phyloP scores from a whole-genome alignment of 2,113 vertebrate genomes.

The Prionailurus viverrinus region DNA sequence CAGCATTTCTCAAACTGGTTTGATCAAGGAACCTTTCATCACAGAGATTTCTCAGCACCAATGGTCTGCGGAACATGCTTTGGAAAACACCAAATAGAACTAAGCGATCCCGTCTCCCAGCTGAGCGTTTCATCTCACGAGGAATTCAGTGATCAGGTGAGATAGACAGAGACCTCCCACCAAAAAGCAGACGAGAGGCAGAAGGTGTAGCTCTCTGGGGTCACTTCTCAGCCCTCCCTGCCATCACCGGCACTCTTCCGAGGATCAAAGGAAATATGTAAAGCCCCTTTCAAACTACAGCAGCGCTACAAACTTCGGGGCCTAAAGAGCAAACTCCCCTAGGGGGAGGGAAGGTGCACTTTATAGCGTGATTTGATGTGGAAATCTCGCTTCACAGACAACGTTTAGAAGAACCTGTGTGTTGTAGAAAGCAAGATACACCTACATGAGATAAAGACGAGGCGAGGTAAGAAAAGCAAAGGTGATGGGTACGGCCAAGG shows the following conservation, averaged over 20 bases:
- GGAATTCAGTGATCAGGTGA: background rate
- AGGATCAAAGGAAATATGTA: background rate
- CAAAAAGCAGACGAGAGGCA: background rate
- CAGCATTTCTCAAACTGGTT: background rate
- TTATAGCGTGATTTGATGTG: background rate
- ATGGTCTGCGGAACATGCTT: background rate
- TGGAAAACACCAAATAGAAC: background rate
- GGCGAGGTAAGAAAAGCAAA: background rate
- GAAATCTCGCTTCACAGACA: background rate
- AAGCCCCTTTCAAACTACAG: background rate
- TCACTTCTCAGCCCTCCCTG: background rate
- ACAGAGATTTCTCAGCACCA: background rate
- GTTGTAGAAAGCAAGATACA: conserved; percentile 33
- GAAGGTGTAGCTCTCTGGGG: background rate
- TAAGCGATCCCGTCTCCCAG: background rate
- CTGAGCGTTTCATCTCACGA: background rate
- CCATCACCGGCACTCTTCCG: background rate
- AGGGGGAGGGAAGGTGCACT: background rate
- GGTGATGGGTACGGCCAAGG: fast-evolving
- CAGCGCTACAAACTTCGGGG: background rate
- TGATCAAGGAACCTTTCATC: background rate
- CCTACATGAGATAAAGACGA: background rate
- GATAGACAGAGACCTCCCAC: background rate
- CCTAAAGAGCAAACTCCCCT: background rate
- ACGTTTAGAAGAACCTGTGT: background rate